Base-by-base conservation (phyloP, 2,888 invertebrate species). In the Sympetrum striolatum region DNA sequence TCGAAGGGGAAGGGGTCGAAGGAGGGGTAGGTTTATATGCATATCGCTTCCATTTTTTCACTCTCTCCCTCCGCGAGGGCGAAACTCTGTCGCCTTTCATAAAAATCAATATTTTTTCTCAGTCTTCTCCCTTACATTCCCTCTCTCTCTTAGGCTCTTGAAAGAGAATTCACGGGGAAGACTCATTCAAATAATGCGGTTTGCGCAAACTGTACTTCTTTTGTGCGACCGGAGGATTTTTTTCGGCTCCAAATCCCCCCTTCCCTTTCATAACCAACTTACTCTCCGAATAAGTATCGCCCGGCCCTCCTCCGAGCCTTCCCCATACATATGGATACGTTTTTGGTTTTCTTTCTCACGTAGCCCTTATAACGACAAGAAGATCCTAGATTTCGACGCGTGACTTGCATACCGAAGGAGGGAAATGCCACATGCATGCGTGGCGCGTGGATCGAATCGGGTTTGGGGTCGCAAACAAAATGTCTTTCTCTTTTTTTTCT, bases 61-160 rank as follows among this genome's bases (percentile, higher is more conserved):
- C n/a, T 64, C 86, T 15, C 64, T 86, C 37, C 82, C 82, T 39
- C 81, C 39, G 37, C 86, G 22, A 60, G 39, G 86, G 37, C 86
- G 60, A 60, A 86, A 86, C 60, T 86, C 86, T 86, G 58, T 86
- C 86, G 60, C 86, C 86, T 86, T 73, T 18, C 64, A 39, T 86
- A n/a, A 86, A 86, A 86, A 86, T 86, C 86, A 86, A 86, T 86
- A 86, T 86, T 86, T 86, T 82, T 64, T 86, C 86, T 31, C 25
- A 80, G 39, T 37, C 82, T 22, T 60, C 37, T 60, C 64, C 37
- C 64, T 86, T 53, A 35, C 82, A 31, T 25, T 58, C 48, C 37
- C 60, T 48, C 60, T 53, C 86, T 22, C n/a, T 64, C 64, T 35
- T 18, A 12, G 53, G 48, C 81, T 48, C 82, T 53, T n/a, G 82